Evolutionary conservation across 2,888 invertebrate genomes (phyloP), one percentile per base, ranked within the genome.

Genomic region (Acleris holmiana): DNA sequence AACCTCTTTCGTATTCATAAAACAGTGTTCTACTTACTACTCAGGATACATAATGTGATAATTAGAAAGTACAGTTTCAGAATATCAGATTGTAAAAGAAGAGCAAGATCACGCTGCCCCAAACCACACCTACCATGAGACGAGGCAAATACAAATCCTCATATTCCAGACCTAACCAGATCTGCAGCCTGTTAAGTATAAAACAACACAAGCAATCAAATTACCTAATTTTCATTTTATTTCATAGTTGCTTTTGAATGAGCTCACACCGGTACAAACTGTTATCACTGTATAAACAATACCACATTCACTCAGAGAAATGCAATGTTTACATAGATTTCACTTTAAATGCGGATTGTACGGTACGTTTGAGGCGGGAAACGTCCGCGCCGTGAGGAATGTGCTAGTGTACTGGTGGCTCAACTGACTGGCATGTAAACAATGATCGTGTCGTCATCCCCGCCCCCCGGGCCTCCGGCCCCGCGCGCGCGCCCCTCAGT

Each of bases 191-290:
- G 66, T 51, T 65, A 68, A 62, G 66, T 67, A 64, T 64, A 73
- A 68, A 68, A 71, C 67, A 73, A 67, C 61, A 69, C 60, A 64
- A 67, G 62, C 67, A 73, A 68, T 67, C 55, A 72, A 73, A 76
- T 83, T 87, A 92, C 91, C 91, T 88, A 89, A 85, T 83, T 91
- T 88, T 91, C 91, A 92, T 92, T 85, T 91, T 92, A 91, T 87
- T 88, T 89, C 91, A 92, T 92, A 85, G 79, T 88, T 82, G 74
- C 73, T 70, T 80, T 80, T 83, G 77, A 80, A 83, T 67, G 58
- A 60, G 72, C 73, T 74, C 78, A 82, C 88, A 85, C 89, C 85
- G 83, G 82, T 82, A 83, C 73, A 76, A 79, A 75, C 69, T 72
- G 70, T 75, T 70, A 68, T 44, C 69, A 73, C 74, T 69, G 67